These are phyloP conservation scores for Chelonus insularis DNA, from an alignment of 1,140 invertebrate species.

Conservation along the genomic window DNA sequence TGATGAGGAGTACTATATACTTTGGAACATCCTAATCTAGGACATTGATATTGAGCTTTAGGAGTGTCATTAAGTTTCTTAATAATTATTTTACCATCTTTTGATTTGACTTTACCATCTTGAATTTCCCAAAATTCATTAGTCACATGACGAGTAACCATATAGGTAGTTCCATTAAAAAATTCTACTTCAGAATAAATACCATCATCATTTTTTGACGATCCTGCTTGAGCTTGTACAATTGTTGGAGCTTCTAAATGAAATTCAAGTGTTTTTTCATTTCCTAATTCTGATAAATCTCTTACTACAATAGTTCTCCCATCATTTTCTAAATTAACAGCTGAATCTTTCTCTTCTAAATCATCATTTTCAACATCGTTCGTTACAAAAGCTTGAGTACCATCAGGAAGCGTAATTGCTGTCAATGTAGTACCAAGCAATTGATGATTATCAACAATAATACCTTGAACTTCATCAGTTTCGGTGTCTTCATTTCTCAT, in stretches of 20 bases:
- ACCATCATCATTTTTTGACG: slow-evolving; percentile 34
- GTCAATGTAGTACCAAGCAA: slow-evolving; percentile 42
- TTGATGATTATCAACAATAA: slow-evolving; percentile 46
- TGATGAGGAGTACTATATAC: slow-evolving; percentile 65
- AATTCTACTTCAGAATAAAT: slow-evolving; percentile 43
- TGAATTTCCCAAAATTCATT: slow-evolving; percentile 44
- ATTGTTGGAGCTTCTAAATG: slow-evolving; percentile 39
- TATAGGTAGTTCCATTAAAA: slow-evolving; percentile 46
- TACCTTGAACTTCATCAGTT: slow-evolving; percentile 37
- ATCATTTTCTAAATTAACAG: slow-evolving; percentile 35
- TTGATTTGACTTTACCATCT: slow-evolving; percentile 39
- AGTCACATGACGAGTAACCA: slow-evolving; percentile 41
- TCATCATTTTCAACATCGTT: slow-evolving; percentile 36
- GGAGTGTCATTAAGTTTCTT: slow-evolving; percentile 38
- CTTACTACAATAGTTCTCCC: slow-evolving; percentile 42
- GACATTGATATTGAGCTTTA: slow-evolving; percentile 51
- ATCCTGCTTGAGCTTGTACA: slow-evolving; percentile 30
- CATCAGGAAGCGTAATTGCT: slow-evolving; percentile 50
- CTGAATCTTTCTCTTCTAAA: slow-evolving; percentile 25
- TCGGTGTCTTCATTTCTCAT: slow-evolving; percentile 39
- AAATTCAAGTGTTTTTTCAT: slow-evolving; percentile 43
- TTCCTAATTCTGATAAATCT: slow-evolving; percentile 38
- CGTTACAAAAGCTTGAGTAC: slow-evolving; percentile 50
- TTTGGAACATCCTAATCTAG: slow-evolving; percentile 60
- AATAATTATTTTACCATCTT: slow-evolving; percentile 38